These are phyloP conservation scores for Sebastes kiyomatsui DNA, from an alignment of 2,797 vertebrate species.

Conservation along the genomic window DNA sequence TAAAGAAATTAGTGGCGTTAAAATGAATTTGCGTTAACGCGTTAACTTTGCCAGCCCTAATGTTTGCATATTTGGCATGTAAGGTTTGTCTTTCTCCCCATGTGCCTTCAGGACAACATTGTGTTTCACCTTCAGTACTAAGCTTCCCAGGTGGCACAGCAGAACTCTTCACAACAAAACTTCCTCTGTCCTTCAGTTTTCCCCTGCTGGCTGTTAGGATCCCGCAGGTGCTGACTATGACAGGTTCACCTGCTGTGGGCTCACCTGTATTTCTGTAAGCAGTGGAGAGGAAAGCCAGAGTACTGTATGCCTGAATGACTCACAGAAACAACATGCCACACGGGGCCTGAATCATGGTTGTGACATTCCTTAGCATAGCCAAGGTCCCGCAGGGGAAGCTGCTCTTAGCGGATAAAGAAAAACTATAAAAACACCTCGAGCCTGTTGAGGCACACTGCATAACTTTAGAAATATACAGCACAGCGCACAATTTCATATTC, in stretches of 20 bases:
- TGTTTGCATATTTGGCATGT: background rate
- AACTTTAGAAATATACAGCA: background rate
- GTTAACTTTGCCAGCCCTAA: background rate
- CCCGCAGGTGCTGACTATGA: slow-evolving; percentile 68
- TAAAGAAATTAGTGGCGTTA: too few species aligned
- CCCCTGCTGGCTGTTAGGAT: slow-evolving; percentile 64
- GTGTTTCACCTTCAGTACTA: slow-evolving; percentile 45
- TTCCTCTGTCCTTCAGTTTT: slow-evolving; percentile 59
- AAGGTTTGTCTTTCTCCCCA: background rate
- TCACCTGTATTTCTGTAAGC: slow-evolving; percentile 64
- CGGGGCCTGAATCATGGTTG: slow-evolving; percentile 52
- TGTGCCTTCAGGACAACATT: slow-evolving; percentile 30
- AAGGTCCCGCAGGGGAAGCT: slow-evolving; percentile 47
- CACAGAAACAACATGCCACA: slow-evolving; percentile 62
- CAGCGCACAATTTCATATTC: slow-evolving; percentile 7
- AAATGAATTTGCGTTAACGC: too few species aligned
- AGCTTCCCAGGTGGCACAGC: slow-evolving; percentile 47
- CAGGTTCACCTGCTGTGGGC: slow-evolving; percentile 73
- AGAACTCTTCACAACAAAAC: slow-evolving; percentile 55
- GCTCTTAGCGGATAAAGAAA: slow-evolving; percentile 29
- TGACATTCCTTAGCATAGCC: slow-evolving; percentile 58
- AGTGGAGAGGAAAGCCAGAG: slow-evolving; percentile 69
- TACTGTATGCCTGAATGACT: slow-evolving; percentile 66
- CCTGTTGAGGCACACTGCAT: background rate
- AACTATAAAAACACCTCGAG: slow-evolving; percentile 11